phyloP scores from a whole-genome alignment of 2,888 invertebrate species.

The Plebejus melissa region DNA sequence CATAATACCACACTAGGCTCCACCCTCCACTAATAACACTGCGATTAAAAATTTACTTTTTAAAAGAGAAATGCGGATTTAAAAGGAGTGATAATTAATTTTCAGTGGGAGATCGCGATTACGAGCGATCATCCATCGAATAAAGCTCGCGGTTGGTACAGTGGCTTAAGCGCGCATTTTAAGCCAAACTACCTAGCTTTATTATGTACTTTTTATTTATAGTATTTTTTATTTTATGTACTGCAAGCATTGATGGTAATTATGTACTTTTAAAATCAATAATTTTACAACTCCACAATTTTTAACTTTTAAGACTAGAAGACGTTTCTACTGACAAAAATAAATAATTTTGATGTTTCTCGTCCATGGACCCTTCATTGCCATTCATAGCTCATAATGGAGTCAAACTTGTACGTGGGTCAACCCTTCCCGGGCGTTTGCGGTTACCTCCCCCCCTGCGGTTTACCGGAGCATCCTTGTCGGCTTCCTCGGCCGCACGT shows the following conservation, averaged over 20 bases:
- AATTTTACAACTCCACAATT: no score
- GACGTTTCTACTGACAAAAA: background rate
- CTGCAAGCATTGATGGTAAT: background rate
- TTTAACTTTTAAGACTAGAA: background rate
- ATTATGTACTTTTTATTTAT: background rate
- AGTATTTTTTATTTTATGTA: background rate
- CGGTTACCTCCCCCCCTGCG: constrained; percentile 1
- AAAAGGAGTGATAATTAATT: background rate
- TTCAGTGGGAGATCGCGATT: constrained; percentile 11
- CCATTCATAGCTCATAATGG: background rate
- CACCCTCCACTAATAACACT: background rate
- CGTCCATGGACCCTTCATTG: background rate
- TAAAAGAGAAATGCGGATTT: background rate
- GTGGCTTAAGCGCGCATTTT: background rate
- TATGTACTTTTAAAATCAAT: no score
- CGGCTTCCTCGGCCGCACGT: constrained; percentile 8
- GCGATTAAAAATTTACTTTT: background rate
- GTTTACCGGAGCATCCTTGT: constrained; percentile 5
- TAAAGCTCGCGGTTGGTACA: background rate
- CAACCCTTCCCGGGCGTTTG: constrained; percentile 10
- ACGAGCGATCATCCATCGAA: background rate
- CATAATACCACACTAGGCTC: background rate
- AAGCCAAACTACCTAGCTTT: background rate
- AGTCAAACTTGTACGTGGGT: constrained; percentile 14
- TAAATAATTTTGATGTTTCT: background rate